Evolutionary conservation across 2,113 vertebrate genomes (phyloP).

Genomic region (Argyrosomus japonicus): DNA sequence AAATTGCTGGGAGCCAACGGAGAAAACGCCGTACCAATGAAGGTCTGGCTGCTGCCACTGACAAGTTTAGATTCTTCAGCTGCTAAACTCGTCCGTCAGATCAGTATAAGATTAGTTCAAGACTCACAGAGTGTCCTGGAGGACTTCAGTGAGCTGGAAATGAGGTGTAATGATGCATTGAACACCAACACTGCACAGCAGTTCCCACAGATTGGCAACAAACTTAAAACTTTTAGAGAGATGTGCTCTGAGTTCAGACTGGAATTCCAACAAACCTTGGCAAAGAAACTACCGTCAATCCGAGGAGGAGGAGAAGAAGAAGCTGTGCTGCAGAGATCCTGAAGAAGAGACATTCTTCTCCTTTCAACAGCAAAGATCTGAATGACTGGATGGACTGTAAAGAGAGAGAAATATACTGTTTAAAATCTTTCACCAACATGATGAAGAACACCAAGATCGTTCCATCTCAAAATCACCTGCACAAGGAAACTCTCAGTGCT

Average conservation of each 20-base stretch:
- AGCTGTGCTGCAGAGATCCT: constrained; percentile 22
- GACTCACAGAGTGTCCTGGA: constrained; percentile 46
- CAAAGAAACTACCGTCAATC: constrained; percentile 58
- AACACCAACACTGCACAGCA: neutral
- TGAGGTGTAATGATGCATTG: constrained; percentile 64
- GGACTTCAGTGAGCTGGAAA: constrained; percentile 56
- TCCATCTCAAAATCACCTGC: neutral
- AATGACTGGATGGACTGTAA: constrained; percentile 58
- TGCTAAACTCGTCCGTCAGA: constrained; percentile 63
- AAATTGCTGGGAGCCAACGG: constrained; percentile 39
- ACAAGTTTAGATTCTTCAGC: constrained; percentile 62
- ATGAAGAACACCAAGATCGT: constrained; percentile 50
- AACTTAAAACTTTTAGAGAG: constrained; percentile 46
- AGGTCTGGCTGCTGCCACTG: constrained; percentile 78
- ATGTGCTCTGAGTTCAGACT: constrained; percentile 45
- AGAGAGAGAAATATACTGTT: constrained; percentile 39
- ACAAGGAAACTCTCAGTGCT: neutral
- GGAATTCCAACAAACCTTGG: constrained; percentile 22
- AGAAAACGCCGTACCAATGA: constrained; percentile 72
- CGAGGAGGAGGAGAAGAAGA: constrained; percentile 63
- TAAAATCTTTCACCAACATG: constrained; percentile 29
- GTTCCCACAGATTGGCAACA: constrained; percentile 65
- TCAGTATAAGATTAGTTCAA: constrained; percentile 41
- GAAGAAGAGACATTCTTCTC: constrained; percentile 29
- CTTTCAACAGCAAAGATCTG: constrained; percentile 34